These are phyloP conservation scores for Pampusana beccarii DNA, from an alignment of 2,113 vertebrate species.

Conservation along the genomic window DNA sequence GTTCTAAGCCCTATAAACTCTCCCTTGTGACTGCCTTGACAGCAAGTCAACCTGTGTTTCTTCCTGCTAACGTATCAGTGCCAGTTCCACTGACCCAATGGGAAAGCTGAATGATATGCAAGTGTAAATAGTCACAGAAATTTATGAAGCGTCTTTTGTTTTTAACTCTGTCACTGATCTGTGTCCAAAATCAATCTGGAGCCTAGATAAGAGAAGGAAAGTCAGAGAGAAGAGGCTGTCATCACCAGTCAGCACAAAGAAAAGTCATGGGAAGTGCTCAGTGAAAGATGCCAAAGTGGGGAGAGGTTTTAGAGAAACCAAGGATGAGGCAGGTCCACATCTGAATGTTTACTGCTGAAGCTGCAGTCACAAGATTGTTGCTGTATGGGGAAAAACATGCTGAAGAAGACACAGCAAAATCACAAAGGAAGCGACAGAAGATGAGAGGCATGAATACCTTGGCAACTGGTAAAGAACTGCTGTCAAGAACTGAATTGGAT, in stretches of 20 bases:
- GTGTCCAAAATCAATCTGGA: constrained; percentile 19
- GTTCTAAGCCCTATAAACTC: constrained; percentile 14
- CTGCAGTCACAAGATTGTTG: not conserved
- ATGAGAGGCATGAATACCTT: not conserved
- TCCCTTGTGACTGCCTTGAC: constrained; percentile 6
- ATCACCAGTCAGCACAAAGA: constrained; percentile 3
- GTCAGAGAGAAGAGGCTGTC: constrained; percentile 3
- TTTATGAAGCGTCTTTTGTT: constrained; percentile 22
- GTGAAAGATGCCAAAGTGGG: not conserved
- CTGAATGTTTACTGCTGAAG: not conserved
- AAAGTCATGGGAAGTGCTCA: not conserved
- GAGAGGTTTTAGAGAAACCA: not conserved
- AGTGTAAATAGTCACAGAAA: constrained; percentile 12
- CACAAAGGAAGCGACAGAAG: not conserved
- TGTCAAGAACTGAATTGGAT: not conserved
- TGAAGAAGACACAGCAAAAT: not conserved
- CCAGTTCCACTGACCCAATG: constrained; percentile 15
- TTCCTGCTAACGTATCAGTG: not conserved
- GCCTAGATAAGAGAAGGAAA: not conserved
- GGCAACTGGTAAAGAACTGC: not conserved
- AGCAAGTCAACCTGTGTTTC: constrained; percentile 7
- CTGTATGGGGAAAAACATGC: not conserved
- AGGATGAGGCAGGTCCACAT: not conserved
- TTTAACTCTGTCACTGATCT: constrained; percentile 6
- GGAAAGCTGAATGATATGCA: not conserved